Base-by-base conservation (phyloP, 2,888 invertebrate species). In the Cybosia mesomella region DNA sequence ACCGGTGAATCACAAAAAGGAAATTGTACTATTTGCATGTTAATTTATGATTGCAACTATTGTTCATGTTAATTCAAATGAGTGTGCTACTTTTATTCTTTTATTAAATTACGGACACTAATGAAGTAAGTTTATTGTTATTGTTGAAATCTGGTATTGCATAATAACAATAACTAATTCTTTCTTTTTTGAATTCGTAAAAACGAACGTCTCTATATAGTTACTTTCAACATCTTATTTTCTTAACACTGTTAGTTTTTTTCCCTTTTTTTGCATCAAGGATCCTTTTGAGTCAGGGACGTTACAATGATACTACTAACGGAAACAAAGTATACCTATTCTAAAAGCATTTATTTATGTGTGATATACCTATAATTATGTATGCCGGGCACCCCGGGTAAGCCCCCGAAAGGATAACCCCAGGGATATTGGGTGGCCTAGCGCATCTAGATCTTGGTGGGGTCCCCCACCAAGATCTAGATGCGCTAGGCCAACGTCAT, bases 41-140 rank as follows among this genome's bases (percentile, higher is more conserved):
- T 71, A 72, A 24, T 15, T 61, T 28, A 13, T 22, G 58, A 36
- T 43, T 43, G 15, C 22, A 22, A 11, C 54, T 55, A 22, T 55
- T 78, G 71, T 71, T 67, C 76, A 71, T 69, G 59, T 78, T 78
- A 71, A 69, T 75, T 75, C 71, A 53, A 28, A 22, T 74, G 24
- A 28, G 5, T 55, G 21, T 55, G 15, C 21, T 55, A 55, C 21
- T 55, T 55, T 22, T 54, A 21, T 54, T 54, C 11, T 54, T 21
- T 55, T 55, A 21, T 21, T 55, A 55, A 55, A 55, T 55, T 22
- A 24, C 11, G n/a, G 0, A 49, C 49, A 49, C 49, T 49, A 55
- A 55, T 24, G 54, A 55, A 55, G 54, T 55, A 49, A 49, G n/a
- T n/a, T 49, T 49, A 8, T 49, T 49, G 18, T 49, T n/a, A n/a